These are phyloP conservation scores for Saimiri boliviensis DNA, from an alignment of 2,113 vertebrate genomes.

Conservation along the genomic window DNA sequence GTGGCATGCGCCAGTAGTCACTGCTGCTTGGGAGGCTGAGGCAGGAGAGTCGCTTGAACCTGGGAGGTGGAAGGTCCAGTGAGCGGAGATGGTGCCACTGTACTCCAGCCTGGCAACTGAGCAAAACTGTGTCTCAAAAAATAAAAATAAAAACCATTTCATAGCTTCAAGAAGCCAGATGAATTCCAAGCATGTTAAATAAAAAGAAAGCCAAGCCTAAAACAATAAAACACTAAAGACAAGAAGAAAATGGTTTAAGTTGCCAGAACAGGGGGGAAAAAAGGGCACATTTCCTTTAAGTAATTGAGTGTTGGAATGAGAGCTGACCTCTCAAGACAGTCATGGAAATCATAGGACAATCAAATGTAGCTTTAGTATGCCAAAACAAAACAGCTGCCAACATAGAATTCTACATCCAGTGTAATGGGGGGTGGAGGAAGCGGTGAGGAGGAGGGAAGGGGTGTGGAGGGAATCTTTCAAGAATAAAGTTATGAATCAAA, in stretches of 20 bases:
- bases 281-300: neutral
- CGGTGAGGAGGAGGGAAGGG: too few relatives aligned
- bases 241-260: neutral
- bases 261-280: neutral
- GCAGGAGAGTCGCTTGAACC: too few relatives aligned
- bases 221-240: neutral
- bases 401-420: neutral
- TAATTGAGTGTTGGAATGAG: neutral
- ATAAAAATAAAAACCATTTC: neutral
- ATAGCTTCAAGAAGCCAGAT: neutral
- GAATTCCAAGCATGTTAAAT: neutral
- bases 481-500: neutral
- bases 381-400: neutral
- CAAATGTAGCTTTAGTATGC: neutral
- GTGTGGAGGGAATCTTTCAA: fast-evolving
- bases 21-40: too few relatives aligned
- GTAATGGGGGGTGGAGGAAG: neutral
- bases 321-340: neutral
- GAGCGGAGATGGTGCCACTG: too few relatives aligned
- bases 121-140: too few relatives aligned
- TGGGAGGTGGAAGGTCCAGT: too few relatives aligned
- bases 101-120: too few relatives aligned
- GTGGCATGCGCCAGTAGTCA: too few relatives aligned
- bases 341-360: neutral
- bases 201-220: neutral